Evolutionary conservation across 1,140 invertebrate species (phyloP), one percentile per base, ranked within the genome.

Genomic region (Ceratosolen fusciceps): DNA sequence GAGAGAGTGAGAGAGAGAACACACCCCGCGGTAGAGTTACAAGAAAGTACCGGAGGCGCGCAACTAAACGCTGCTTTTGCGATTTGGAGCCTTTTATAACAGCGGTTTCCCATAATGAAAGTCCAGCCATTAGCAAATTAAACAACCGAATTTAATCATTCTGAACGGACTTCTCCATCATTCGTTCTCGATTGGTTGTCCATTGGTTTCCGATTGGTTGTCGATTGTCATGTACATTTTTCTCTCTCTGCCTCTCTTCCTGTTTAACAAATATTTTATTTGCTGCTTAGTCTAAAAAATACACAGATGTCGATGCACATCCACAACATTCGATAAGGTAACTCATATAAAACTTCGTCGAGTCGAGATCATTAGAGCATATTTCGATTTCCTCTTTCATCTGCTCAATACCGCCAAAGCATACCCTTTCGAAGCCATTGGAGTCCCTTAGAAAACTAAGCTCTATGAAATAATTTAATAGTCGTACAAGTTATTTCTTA

Each of bases 71-170:
- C 31, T 19, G 39, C 29, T 34, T 29, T 26, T 31, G 26, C 21
- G 1, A 0, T 1, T 1, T 34, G 49, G 12, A 67, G 54, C 72
- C 81, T 86, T 85, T 88, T 89, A 89, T 89, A 89, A 88, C 76
- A 82, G 79, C 81, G 77, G 80, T 78, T 82, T 75, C 80, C 84
- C 85, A 54, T 68, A 29, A 49, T 68, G 16, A 65, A 65, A 31
- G 21, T 4, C 16, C 21, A 3, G 5, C 34, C n/a, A 14, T 19
- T 7, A 3, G 9, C 49, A 49, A 73, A 60, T 74, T 60, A 39
- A 24, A 56, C 19, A 39, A 60, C 29, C 34, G 43, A 60, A 60
- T 74, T 58, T 58, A 60, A 39, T 9, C 37, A 29, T 14, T 21
- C 26, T 26, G 7, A 29, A 14, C 26, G 1, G 21, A 3, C 1